phyloP scores from a whole-genome alignment of 1,140 invertebrate genomes.

The Aphidius gifuensis region DNA sequence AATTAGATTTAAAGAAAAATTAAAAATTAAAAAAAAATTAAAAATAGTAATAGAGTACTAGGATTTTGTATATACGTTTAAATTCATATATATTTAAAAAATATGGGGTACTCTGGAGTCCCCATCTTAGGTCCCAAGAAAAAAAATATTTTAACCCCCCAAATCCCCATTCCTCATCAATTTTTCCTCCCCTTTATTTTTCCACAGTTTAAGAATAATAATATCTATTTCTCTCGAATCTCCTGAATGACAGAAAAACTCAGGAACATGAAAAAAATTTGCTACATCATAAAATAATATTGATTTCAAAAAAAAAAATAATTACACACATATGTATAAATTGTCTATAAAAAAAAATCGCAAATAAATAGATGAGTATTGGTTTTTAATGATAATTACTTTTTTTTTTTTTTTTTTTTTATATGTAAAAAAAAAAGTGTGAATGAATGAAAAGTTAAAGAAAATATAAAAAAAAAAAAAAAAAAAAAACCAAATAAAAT shows the following conservation, averaged over 20 bases:
- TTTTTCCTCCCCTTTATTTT: too few relatives aligned
- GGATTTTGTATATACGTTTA: not conserved
- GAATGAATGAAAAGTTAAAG: not conserved
- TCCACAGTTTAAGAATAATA: too few relatives aligned
- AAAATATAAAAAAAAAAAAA: conserved; percentile 12
- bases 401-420: too few relatives aligned
- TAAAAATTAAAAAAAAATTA: not conserved
- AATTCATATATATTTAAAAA: not conserved
- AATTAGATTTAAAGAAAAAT: conserved; percentile 20
- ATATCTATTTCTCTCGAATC: conserved; percentile 11
- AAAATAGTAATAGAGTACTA: not conserved
- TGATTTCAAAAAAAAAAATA: not conserved
- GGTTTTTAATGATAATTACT: conserved; percentile 12
- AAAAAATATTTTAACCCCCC: not conserved
- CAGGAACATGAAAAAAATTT: not conserved
- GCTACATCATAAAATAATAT: too few relatives aligned
- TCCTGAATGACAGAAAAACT: conserved; percentile 14
- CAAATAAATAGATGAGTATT: not conserved
- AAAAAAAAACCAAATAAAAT: conserved; percentile 10
- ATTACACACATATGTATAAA: not conserved
- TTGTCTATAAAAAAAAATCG: not conserved
- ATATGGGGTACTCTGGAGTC: conserved; percentile 2
- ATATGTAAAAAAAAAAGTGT: conserved; percentile 14
- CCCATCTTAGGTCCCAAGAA: conserved; percentile 7
- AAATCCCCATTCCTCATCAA: conserved; percentile 3